Conservation (phyloP, 2,888 invertebrate species). For the Camponotus fellah region DNA sequence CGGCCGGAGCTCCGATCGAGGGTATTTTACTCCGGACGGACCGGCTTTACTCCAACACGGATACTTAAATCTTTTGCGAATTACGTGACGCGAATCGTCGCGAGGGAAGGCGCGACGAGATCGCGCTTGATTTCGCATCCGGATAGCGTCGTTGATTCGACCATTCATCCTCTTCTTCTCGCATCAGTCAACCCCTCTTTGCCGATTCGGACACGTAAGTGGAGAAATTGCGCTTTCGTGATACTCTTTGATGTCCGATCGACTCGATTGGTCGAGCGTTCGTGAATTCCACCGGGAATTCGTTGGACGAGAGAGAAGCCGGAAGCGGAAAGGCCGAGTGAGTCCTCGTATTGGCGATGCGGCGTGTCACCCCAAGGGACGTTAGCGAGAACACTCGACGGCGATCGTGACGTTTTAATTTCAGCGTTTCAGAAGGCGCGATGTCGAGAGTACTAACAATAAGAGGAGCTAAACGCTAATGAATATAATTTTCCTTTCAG, state of each 20-base stretch:
- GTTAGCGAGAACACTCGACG: conserved; percentile 7
- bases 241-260: conserved; percentile 54
- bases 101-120: not conserved
- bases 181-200: conserved; percentile 43
- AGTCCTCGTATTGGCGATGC: conserved; percentile 28
- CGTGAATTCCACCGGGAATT: conserved; percentile 33
- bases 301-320: not conserved
- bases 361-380: conserved; percentile 23
- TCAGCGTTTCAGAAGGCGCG: not conserved
- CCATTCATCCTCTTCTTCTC: conserved; percentile 31
- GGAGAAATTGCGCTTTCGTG: conserved; percentile 51
- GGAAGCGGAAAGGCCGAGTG: conserved; percentile 28
- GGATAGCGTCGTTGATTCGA: conserved; percentile 27
- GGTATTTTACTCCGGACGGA: conserved; percentile 1
- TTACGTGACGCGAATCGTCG: conserved; percentile 55
- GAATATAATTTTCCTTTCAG: conserved; percentile 29
- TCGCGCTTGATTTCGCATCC: conserved; percentile 41
- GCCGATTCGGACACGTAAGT: conserved; percentile 46
- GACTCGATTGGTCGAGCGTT: conserved; percentile 40
- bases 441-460: not conserved
- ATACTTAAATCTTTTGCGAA: conserved; percentile 56
- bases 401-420: conserved; percentile 44
- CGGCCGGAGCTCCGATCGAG: not conserved
- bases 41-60: conserved; percentile 31
- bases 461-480: conserved; percentile 22